These are phyloP conservation scores for Poeciliopsis prolifica DNA, from an alignment of 2,113 vertebrate genomes.

Conservation along the genomic window DNA sequence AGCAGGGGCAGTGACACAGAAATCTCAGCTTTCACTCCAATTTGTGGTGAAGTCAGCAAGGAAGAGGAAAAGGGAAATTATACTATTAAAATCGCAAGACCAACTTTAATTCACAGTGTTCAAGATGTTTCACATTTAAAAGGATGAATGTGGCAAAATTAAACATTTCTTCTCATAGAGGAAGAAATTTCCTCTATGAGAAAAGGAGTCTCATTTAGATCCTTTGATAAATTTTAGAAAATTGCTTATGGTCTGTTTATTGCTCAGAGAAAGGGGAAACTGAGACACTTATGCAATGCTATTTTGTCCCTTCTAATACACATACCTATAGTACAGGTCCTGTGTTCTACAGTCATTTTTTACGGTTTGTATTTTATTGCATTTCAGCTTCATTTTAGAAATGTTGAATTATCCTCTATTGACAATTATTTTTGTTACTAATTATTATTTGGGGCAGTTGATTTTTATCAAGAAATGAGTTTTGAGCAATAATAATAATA, in stretches of 20 bases:
- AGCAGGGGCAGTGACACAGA: constrained; percentile 17
- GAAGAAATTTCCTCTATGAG: too few relatives aligned
- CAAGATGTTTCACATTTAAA: constrained; percentile 4
- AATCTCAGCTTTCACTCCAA: constrained; percentile 26
- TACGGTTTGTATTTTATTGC: neutral
- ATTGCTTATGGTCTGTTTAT: neutral
- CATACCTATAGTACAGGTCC: too few relatives aligned
- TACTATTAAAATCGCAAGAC: constrained; percentile 18
- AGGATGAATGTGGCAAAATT: neutral
- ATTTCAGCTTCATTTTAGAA: neutral
- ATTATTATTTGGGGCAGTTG: too few relatives aligned
- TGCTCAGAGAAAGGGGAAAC: neutral
- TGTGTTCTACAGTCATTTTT: neutral
- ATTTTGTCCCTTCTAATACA: neutral
- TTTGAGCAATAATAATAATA: too few relatives aligned
- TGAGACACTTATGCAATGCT: neutral
- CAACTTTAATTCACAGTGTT: constrained; percentile 8
- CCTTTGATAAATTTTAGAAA: constrained; percentile 13
- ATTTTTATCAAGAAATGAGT: neutral
- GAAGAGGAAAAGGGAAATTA: constrained; percentile 4
- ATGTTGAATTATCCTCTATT: too few relatives aligned
- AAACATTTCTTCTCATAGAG: neutral
- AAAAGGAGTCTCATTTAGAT: constrained; percentile 19
- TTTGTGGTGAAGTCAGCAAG: neutral
- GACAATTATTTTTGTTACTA: too few relatives aligned